These are phyloP conservation scores for Miniopterus natalensis DNA, from an alignment of 2,113 vertebrate genomes.

Conservation along the genomic window DNA sequence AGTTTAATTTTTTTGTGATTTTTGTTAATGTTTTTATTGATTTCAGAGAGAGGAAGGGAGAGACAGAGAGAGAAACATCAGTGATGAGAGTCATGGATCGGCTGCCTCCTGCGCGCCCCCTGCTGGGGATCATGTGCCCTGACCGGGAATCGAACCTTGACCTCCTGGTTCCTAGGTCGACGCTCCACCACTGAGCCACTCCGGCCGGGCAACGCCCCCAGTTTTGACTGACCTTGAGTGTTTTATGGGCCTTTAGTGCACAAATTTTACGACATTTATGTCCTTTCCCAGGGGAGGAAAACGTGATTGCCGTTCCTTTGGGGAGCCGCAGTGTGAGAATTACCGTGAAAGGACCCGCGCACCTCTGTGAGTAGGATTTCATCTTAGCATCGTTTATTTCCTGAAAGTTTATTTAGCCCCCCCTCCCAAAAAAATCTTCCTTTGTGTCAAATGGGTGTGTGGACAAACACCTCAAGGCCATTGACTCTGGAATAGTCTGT, in stretches of 20 bases:
- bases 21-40: no score
- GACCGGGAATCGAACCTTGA: no score
- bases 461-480: neutral
- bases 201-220: no score
- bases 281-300: conserved; percentile 92
- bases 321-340: conserved; percentile 95
- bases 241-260: neutral
- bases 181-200: no score
- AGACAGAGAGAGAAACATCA: no score
- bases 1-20: neutral
- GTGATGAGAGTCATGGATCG: no score
- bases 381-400: neutral
- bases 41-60: no score
- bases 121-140: no score
- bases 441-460: neutral
- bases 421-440: neutral
- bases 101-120: no score
- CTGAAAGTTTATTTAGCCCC: neutral
- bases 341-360: conserved; percentile 93
- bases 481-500: neutral
- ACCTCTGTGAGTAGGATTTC: conserved; percentile 88
- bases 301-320: conserved; percentile 92
- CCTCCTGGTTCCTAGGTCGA: no score
- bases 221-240: neutral
- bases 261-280: neutral